phyloP scores from a whole-genome alignment of 2,113 vertebrate genomes.

The Columbina picui region DNA sequence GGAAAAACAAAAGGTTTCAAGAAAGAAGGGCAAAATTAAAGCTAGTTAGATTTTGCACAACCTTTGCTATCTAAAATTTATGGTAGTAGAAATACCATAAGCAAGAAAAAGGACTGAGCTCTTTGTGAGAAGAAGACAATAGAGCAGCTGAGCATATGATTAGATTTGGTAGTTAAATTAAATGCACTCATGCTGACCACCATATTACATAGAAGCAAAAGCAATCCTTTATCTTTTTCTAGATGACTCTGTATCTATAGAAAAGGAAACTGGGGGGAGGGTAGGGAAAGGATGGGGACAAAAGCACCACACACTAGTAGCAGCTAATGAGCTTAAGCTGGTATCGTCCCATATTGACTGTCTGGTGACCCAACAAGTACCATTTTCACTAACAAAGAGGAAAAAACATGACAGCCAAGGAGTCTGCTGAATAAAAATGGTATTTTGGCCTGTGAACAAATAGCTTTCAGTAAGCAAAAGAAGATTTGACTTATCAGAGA shows the following conservation, averaged over 20 bases:
- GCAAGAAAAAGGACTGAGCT: neutral
- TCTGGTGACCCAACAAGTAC: constrained; percentile 26
- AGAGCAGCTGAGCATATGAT: neutral
- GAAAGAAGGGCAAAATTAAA: neutral
- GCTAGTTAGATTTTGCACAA: neutral
- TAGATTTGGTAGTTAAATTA: constrained; percentile 9
- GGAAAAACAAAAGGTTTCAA: neutral
- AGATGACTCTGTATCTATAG: neutral
- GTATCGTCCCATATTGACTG: neutral
- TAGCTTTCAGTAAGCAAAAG: neutral
- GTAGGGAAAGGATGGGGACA: neutral
- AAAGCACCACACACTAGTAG: neutral
- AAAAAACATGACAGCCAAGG: neutral
- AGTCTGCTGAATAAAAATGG: constrained; percentile 6
- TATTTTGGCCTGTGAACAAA: constrained; percentile 10
- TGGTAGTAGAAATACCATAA: neutral
- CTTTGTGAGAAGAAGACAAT: neutral
- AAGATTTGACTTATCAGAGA: neutral
- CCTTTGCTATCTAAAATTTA: neutral
- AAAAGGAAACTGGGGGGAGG: neutral
- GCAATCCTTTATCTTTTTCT: constrained; percentile 7
- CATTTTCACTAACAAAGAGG: constrained; percentile 1
- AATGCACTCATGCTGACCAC: neutral
- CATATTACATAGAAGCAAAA: neutral
- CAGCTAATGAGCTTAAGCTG: constrained; percentile 34